Conservation (phyloP, 2,888 invertebrate species). For the Synergus laeviventris region DNA sequence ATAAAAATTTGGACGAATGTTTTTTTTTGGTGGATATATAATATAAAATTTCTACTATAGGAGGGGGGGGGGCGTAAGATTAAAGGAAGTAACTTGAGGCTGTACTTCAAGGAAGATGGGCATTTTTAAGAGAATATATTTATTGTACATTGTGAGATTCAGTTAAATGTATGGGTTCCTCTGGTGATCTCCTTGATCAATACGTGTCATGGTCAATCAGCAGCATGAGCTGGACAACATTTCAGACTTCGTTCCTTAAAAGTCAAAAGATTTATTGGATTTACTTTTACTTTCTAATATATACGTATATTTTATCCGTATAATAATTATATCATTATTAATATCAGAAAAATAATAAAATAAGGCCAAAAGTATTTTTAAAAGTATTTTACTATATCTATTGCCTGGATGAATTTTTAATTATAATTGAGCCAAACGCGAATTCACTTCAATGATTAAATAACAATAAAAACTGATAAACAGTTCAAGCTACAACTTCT, state of each 20-base stretch:
- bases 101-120: not conserved
- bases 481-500: not conserved
- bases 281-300: constrained; percentile 40
- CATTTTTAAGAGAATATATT: not conserved
- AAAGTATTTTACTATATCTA: too few relatives aligned
- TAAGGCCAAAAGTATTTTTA: not conserved
- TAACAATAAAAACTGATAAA: not conserved
- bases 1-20: too few relatives aligned
- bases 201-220: constrained; percentile 70
- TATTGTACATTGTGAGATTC: constrained; percentile 63
- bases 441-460: too few relatives aligned
- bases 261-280: constrained; percentile 32
- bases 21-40: too few relatives aligned
- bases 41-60: too few relatives aligned
- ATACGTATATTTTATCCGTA: not conserved
- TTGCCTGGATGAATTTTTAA: too few relatives aligned
- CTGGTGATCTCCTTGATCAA: constrained; percentile 70
- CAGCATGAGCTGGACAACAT: constrained; percentile 54
- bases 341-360: not conserved
- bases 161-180: constrained; percentile 60
- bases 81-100: not conserved
- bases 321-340: constrained; percentile 42
- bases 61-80: not conserved
- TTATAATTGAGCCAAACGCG: too few relatives aligned
- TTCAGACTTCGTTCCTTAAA: constrained; percentile 46